Evolutionary conservation across 92 coral and sea anemone genomes (phyloP).

Genomic region (Muricea muricata): DNA sequence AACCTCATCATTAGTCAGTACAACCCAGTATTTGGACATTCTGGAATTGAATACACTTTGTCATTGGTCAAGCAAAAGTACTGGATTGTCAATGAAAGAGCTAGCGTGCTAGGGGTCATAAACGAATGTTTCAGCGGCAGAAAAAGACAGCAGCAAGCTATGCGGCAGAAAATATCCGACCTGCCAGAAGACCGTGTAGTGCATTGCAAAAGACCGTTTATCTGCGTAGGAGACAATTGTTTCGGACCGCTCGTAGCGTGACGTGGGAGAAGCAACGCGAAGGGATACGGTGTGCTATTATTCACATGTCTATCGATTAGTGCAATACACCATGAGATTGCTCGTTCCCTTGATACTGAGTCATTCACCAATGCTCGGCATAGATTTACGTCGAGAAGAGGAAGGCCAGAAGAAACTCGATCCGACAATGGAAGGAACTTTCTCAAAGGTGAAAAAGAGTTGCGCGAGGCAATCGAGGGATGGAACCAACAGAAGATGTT

Average conservation of each 20-base stretch:
- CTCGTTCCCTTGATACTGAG: not conserved
- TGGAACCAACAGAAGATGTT: not conserved
- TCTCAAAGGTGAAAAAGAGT: not conserved
- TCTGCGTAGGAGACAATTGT: slow-evolving; percentile 2
- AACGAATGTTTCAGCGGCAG: slow-evolving; percentile 9
- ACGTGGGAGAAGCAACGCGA: slow-evolving; percentile 7
- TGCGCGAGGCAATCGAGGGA: not conserved
- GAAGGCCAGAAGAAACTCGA: not conserved
- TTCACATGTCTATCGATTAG: slow-evolving; percentile 33
- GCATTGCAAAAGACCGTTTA: slow-evolving; percentile 12
- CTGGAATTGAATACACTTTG: slow-evolving; percentile 38
- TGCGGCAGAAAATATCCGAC: slow-evolving; percentile 25
- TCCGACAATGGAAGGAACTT: not conserved
- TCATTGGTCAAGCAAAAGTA: not conserved
- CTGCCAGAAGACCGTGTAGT: slow-evolving; percentile 9
- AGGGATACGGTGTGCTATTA: slow-evolving; percentile 5
- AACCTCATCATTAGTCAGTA: slow-evolving; percentile 24
- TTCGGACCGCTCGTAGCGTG: slow-evolving; percentile 12
- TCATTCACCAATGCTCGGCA: not conserved
- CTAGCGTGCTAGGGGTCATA: not conserved
- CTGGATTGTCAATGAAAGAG: slow-evolving; percentile 1
- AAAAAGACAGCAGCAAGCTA: not conserved
- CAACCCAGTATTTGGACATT: slow-evolving; percentile 32
- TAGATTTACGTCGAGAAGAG: not conserved
- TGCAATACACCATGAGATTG: not conserved